Evolutionary conservation across 2,797 vertebrate genomes (phyloP).

Genomic region (Megaceryle alcyon): DNA sequence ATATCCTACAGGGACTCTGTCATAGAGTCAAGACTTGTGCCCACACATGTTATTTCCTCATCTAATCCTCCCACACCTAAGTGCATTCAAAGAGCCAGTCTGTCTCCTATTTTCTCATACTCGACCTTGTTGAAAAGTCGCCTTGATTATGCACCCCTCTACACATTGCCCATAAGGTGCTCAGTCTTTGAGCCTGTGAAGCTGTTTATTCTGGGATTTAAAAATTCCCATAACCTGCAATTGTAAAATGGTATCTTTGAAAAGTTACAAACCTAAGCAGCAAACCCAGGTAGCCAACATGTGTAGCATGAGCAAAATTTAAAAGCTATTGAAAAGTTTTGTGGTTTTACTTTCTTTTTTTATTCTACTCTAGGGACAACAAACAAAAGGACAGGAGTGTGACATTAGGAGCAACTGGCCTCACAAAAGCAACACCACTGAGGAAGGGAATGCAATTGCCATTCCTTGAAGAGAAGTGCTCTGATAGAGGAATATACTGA

Average conservation of each 20-base stretch:
- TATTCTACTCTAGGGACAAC: neutral
- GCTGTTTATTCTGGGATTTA: neutral
- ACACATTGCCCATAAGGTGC: neutral
- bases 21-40: neutral
- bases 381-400: neutral
- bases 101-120: neutral
- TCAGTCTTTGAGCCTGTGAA: neutral
- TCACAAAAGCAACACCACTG: neutral
- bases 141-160: neutral
- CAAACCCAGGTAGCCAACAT: neutral
- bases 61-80: neutral
- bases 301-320: neutral
- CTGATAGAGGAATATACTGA: neutral
- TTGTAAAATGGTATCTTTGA: neutral
- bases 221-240: neutral
- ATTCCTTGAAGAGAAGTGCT: neutral
- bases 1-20: neutral
- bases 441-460: neutral
- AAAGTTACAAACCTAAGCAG: neutral
- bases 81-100: neutral
- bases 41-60: neutral
- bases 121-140: neutral
- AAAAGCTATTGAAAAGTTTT: neutral
- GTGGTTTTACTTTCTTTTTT: neutral
- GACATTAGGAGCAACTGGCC: neutral